Base-by-base conservation (phyloP, 2,888 invertebrate species). In the Chloromyia formosa region DNA sequence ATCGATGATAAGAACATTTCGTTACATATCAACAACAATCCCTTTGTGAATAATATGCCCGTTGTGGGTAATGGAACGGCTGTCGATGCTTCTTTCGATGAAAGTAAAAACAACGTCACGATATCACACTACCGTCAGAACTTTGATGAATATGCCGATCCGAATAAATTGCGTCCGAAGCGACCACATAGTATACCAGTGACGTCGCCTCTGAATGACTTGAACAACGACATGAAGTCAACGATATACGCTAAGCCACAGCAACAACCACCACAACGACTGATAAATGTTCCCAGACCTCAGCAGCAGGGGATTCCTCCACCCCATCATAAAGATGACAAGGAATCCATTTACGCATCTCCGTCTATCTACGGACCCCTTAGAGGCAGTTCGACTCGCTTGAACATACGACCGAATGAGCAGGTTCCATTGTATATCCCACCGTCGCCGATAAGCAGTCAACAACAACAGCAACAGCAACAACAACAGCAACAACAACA, bases 101-200 rank as follows among this genome's bases (percentile, higher is more conserved):
- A 54, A 7, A 53, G 22, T 27, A 74, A 73, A 64, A 27, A 20
- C 14, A 74, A 69, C 49, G 69, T 68, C 27, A 45, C 54, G n/a
- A 62, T 69, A n/a, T 61, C 74, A 20, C 69, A 69, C n/a, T 68
- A 72, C 40, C 62, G 58, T 27, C 66, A 75, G 12, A 73, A 75
- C 14, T 69, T 66, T 53, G 76, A 74, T 72, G 84, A 84, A 35
- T 84, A 84, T 76, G 83, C 84, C 3, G 84, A 84, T 68, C 83
- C 84, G 0, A 81, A 81, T 74, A 81, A 84, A 72, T 77, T 83
- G 77, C 83, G 83, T 49, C 81, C 81, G 12, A 78, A 80, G 60
- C 80, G 90, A 73, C 90, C 91, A 53, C 90, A 89, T 83, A 91
- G 90, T 80, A 88, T 91, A 79, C 90, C 91, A 77, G 86, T 88